phyloP scores from a whole-genome alignment of 2,888 invertebrate genomes.

The Eristalinus sepulchralis region DNA sequence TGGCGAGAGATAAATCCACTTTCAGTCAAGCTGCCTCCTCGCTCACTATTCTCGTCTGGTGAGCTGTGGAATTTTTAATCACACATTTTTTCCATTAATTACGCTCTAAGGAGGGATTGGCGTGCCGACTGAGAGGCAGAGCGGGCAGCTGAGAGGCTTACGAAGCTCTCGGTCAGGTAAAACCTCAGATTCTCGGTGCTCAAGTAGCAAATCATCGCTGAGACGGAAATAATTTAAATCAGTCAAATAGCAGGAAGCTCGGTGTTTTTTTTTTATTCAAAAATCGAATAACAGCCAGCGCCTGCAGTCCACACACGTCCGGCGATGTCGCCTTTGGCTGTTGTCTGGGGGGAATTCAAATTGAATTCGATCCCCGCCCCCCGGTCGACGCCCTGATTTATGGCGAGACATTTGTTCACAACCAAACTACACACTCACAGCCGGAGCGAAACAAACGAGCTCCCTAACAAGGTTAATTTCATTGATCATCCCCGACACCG shows the following conservation, averaged over 20 bases:
- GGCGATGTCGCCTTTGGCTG: conserved; percentile 32
- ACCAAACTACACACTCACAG: conserved; percentile 62
- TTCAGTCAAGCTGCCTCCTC: not conserved
- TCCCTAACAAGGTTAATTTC: conserved; percentile 81
- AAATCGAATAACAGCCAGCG: too few species aligned
- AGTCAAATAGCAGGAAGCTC: not conserved
- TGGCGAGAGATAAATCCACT: conserved; percentile 58
- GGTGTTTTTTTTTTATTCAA: conserved; percentile 4
- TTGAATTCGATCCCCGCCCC: conserved; percentile 73
- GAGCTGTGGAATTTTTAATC: conserved; percentile 78
- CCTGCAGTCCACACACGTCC: conserved; percentile 17
- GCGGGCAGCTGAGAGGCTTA: not conserved
- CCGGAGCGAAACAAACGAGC: conserved; percentile 75
- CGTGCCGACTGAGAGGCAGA: not conserved
- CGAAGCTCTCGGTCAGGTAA: conserved; percentile 3
- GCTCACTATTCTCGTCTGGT: not conserved
- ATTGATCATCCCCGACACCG: conserved; percentile 73
- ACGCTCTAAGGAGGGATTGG: conserved; percentile 71
- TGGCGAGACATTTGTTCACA: conserved; percentile 62
- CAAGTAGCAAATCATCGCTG: conserved; percentile 30
- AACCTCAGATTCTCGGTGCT: conserved; percentile 31
- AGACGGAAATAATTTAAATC: not conserved
- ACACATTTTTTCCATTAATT: conserved; percentile 79
- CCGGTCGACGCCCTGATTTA: conserved; percentile 72
- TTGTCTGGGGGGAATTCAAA: conserved; percentile 76